Evolutionary conservation across 2,797 vertebrate species (phyloP).

Genomic region (Cephalopachus bancanus): DNA sequence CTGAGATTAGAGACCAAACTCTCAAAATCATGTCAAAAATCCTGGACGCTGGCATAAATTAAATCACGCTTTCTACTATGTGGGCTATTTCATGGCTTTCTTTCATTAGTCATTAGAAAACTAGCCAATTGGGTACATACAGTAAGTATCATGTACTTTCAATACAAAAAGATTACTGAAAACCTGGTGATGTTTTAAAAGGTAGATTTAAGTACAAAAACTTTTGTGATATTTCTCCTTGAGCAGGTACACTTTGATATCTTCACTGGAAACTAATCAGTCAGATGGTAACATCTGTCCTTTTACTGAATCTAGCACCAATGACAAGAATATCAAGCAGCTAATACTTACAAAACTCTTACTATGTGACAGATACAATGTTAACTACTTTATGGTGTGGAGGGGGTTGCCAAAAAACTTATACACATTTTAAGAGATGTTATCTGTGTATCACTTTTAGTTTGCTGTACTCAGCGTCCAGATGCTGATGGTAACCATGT

Average conservation of each 20-base stretch:
- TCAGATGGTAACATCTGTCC: constrained; percentile 10
- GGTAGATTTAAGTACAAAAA: background rate
- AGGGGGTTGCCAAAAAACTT: too few relatives aligned
- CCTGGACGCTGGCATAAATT: background rate
- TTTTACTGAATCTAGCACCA: background rate
- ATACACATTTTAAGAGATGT: background rate
- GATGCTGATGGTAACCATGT: too few relatives aligned
- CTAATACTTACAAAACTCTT: background rate
- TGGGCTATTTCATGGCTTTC: background rate
- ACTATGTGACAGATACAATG: background rate
- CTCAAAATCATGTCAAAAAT: background rate
- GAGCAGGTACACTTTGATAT: background rate
- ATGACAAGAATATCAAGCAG: background rate
- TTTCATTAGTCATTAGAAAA: constrained; percentile 3
- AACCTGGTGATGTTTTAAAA: constrained; percentile 29
- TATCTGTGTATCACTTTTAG: background rate
- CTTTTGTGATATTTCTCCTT: background rate
- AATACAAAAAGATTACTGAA: background rate
- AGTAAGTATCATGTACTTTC: background rate
- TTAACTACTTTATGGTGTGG: background rate
- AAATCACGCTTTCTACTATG: background rate
- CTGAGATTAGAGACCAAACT: background rate
- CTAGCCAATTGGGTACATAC: too few relatives aligned
- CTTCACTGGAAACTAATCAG: background rate
- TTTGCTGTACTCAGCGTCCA: too few relatives aligned